phyloP scores from a whole-genome alignment of 2,797 vertebrate genomes.

The Serranus cabrilla region DNA sequence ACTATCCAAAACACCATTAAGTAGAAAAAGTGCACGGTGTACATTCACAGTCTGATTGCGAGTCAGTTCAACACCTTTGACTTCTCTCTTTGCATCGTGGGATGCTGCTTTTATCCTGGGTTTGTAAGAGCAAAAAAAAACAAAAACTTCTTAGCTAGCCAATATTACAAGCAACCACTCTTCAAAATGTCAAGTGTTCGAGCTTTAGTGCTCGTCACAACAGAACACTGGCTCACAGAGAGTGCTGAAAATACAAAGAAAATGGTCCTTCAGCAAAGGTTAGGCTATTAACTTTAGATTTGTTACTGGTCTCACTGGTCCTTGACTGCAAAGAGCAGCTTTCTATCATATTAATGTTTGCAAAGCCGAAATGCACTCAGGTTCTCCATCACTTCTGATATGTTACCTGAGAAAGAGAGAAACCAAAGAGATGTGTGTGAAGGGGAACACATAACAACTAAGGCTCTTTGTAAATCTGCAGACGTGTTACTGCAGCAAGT shows the following conservation, averaged over 20 bases:
- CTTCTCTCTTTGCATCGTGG: not conserved
- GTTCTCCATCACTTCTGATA: not conserved
- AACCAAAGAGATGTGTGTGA: no score
- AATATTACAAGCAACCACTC: not conserved
- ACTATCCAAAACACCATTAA: not conserved
- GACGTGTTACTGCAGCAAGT: no score
- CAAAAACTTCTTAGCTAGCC: not conserved
- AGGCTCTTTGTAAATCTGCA: no score
- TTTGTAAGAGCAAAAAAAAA: not conserved
- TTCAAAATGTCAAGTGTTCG: slow-evolving; percentile 40
- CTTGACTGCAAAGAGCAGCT: not conserved
- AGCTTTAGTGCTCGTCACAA: not conserved
- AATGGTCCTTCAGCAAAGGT: not conserved
- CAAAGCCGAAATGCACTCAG: not conserved
- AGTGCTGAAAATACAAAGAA: not conserved
- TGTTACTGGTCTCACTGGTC: not conserved
- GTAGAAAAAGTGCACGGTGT: not conserved
- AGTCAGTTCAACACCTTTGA: no score
- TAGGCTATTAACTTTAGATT: not conserved
- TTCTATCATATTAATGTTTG: not conserved
- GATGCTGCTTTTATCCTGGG: slow-evolving; percentile 16
- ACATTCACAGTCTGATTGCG: slow-evolving; percentile 3
- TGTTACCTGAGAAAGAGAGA: no score
- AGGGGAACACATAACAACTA: no score
- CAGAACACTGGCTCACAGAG: not conserved